phyloP scores from a whole-genome alignment of 2,888 invertebrate genomes.

The Marronus borbonicus region DNA sequence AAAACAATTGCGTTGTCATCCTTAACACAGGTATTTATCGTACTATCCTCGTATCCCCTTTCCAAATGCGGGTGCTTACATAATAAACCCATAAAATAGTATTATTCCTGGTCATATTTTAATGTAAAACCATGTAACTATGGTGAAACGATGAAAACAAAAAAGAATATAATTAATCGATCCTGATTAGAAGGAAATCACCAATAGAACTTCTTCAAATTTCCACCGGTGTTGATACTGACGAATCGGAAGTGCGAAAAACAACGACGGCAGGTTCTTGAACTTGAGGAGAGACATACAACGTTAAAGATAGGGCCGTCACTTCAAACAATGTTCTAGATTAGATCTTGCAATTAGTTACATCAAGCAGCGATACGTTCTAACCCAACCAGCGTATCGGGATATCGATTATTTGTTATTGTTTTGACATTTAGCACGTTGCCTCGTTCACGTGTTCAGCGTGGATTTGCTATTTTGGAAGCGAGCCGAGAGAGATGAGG shows the following conservation, averaged over 20 bases:
- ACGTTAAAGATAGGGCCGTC: not conserved
- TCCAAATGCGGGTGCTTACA: no score
- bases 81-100: no score
- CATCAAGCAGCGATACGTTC: not conserved
- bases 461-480: not conserved
- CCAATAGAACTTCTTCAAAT: no score
- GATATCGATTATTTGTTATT: slow-evolving; percentile 17
- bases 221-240: no score
- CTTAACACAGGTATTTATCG: no score
- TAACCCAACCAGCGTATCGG: not conserved
- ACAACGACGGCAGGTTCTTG: not conserved
- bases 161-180: no score
- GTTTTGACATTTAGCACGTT: slow-evolving; percentile 32
- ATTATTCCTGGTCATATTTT: no score
- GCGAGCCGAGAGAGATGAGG: not conserved
- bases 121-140: no score
- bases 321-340: not conserved
- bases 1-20: no score
- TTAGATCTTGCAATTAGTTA: not conserved
- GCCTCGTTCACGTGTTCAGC: not conserved
- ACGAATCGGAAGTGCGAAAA: not conserved
- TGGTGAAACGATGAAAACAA: no score
- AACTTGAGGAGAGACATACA: not conserved
- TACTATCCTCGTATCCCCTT: no score
- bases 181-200: no score